These are phyloP conservation scores for Paraescarpia echinospica DNA, from an alignment of 1,140 invertebrate genomes.

Conservation along the genomic window DNA sequence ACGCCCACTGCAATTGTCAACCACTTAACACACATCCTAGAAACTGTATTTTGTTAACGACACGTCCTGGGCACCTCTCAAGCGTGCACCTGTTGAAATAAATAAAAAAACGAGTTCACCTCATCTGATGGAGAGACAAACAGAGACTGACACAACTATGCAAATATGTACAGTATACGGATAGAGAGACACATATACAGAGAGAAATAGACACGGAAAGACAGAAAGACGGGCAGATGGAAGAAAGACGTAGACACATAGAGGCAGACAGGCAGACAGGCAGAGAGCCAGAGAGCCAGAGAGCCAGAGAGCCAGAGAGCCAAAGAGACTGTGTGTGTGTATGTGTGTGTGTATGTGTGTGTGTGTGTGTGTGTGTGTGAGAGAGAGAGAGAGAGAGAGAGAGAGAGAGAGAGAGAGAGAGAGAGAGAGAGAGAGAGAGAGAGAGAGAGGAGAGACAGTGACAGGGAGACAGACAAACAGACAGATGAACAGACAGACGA, in stretches of 20 bases:
- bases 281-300: too few relatives aligned
- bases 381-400: conserved; percentile 21
- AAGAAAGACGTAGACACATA: too few relatives aligned
- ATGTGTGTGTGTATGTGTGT: neutral
- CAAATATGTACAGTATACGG: too few relatives aligned
- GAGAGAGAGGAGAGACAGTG: conserved; percentile 5
- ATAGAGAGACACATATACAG: too few relatives aligned
- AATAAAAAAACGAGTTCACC: neutral
- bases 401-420: conserved; percentile 24
- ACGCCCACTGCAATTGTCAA: neutral
- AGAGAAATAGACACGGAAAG: too few relatives aligned
- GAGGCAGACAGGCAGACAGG: neutral
- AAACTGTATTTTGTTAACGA: neutral
- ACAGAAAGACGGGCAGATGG: too few relatives aligned
- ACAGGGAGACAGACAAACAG: too few relatives aligned
- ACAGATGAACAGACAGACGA: too few relatives aligned
- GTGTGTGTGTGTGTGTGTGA: conserved; percentile 25
- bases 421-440: conserved; percentile 20
- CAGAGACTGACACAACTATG: too few relatives aligned
- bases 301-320: conserved; percentile 13
- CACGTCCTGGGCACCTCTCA: neutral
- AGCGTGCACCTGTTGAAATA: neutral
- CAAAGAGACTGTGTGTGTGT: too few relatives aligned
- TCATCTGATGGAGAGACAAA: neutral
- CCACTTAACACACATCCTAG: neutral